Percentiles rank a stretch among this genome's conserved stretches.
These are phyloP conservation scores for Falco cherrug DNA, from an alignment of 2,797 vertebrate species.

Conservation along the genomic window DNA sequence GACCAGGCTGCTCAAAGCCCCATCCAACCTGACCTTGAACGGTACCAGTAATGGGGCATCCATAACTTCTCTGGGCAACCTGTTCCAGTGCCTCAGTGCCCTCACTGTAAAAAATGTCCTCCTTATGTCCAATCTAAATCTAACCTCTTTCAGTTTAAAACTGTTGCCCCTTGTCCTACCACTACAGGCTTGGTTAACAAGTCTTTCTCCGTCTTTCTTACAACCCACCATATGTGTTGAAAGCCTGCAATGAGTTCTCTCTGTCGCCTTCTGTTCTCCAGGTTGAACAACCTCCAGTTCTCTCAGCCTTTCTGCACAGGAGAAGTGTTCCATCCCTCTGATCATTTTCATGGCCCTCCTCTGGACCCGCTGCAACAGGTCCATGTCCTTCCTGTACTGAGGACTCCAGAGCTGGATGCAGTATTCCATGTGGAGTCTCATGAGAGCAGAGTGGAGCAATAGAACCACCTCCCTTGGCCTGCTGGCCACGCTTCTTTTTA, in stretches of 20 bases:
- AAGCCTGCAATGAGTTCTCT: background rate
- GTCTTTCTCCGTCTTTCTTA: background rate
- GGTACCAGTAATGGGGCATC: background rate
- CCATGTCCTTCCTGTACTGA: background rate
- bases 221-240: fast-evolving
- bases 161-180: background rate
- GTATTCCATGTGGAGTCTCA: background rate
- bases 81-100: no score
- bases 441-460: background rate
- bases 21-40: no score
- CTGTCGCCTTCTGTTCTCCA: background rate
- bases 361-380: background rate
- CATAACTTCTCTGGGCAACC: no score
- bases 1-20: no score
- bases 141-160: no score
- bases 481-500: background rate
- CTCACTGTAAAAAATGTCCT: no score
- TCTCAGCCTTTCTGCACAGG: no score
- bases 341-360: background rate
- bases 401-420: background rate
- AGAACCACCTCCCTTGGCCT: background rate
- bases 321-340: background rate
- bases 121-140: no score
- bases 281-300: background rate
- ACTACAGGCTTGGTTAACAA: background rate